Evolutionary conservation across 1,140 invertebrate genomes (phyloP), one percentile per base, ranked within the genome.

Genomic region (Hylaeus volcanicus): DNA sequence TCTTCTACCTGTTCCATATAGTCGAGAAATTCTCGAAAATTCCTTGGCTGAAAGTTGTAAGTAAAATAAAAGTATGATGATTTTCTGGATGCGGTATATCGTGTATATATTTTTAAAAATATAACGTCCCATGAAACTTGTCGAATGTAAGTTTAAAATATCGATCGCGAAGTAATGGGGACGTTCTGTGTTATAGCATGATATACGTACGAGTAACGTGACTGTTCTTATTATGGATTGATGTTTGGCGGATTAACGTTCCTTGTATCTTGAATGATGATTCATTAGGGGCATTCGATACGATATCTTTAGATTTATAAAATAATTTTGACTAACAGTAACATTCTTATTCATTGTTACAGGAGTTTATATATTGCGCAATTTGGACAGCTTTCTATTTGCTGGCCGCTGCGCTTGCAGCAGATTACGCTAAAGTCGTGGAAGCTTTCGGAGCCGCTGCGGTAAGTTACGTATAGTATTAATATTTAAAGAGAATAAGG

Each of bases 41-140:
- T 75, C 97, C 97, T 0, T 98, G 98, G 98, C 89, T 97, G 41
- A 96, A 97, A 91, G 95, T 98, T 88, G 97, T 96, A 94, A 95
- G 95, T 94, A 61, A 63, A 26, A 26, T n/a, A 5, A 39, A 14
- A 64, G 53, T 26, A 39, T 73, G 4, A 12, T 60, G 0, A 26
- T 26, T n/a, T 8, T 45, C 12, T 48, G 43, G 5, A 14, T 15
- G 37, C 15, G 3, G 11, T 56, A 15, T 15, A 26, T 26, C 37
- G 37, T 0, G 3, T 63, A n/a, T n/a, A n/a, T 26, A 5, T 63
- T 39, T 53, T 26, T 9, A 9, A 2, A 5, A 45, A 26, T 11
- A 5, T 1, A 11, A 1, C 12, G 3, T 9, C 4, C 45, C 12
- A 5, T 65, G 45, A 61, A 72, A 70, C 63, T 37, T 0, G 86